These are phyloP conservation scores for Morbakka virulenta DNA, from an alignment of 30 jellyfish, hydroid and myxozoan species.

Conservation along the genomic window DNA sequence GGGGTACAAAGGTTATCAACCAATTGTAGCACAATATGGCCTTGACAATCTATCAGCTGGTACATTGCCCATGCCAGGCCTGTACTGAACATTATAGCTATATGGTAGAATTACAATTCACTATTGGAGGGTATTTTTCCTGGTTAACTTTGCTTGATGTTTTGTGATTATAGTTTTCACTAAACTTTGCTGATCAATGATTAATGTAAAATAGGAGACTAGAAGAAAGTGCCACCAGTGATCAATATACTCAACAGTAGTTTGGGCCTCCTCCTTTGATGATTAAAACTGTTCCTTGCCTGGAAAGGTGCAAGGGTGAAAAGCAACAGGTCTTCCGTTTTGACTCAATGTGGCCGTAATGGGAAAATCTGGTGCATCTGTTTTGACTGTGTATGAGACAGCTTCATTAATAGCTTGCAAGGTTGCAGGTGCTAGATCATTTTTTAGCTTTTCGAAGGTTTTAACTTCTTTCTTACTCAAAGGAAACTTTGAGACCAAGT, in stretches of 20 bases:
- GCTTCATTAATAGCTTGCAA: constrained; percentile 27
- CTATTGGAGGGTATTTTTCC: constrained; percentile 56
- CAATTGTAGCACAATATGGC: too few species aligned
- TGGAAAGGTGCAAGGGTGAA: constrained; percentile 14
- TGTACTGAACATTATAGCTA: constrained; percentile 37
- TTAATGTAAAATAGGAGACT: constrained; percentile 22
- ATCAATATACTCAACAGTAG: constrained; percentile 46
- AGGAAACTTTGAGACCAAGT: too few species aligned
- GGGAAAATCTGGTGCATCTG: constrained; percentile 46
- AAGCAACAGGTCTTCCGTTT: constrained; percentile 48
- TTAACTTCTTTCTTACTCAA: too few species aligned
- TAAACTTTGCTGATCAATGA: constrained; percentile 51
- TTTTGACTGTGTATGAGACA: constrained; percentile 45
- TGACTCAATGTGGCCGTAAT: constrained; percentile 48
- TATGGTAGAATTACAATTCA: constrained; percentile 47
- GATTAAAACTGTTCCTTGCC: neutral
- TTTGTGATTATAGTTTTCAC: constrained; percentile 49
- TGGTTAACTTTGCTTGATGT: constrained; percentile 42
- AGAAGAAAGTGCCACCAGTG: constrained; percentile 60
- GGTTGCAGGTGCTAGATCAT: neutral
- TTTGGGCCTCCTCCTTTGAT: constrained; percentile 55
- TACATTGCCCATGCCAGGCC: constrained; percentile 25
- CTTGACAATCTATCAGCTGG: neutral
- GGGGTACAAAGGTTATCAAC: too few species aligned
- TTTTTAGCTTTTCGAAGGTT: too few species aligned